Percentiles rank a stretch among this genome's conserved stretches.
phyloP scores from a whole-genome alignment of 2,113 vertebrate genomes.

The Nesogale talazaci region DNA sequence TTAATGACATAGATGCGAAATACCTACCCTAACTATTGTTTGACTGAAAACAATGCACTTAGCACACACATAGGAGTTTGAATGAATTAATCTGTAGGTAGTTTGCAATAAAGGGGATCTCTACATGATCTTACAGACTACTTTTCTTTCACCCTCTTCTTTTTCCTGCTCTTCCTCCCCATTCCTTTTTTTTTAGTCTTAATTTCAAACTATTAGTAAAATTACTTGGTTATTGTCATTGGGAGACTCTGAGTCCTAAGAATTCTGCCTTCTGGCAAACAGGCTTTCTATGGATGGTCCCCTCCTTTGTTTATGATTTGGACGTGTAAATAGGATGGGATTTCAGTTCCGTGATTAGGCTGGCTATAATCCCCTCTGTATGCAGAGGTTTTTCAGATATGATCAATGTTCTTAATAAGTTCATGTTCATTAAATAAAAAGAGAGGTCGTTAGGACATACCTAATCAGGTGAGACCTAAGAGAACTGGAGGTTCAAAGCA shows the following conservation, averaged over 20 bases:
- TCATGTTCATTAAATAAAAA: neutral
- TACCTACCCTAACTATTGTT: neutral
- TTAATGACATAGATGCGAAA: neutral
- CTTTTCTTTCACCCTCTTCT: neutral
- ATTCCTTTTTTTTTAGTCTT: neutral
- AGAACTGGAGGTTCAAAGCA: constrained; percentile 3
- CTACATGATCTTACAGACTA: neutral
- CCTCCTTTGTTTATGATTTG: neutral
- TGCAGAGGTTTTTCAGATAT: neutral
- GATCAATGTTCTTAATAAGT: neutral
- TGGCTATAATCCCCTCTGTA: neutral
- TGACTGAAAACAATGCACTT: neutral
- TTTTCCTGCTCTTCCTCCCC: no score
- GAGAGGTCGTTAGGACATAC: neutral
- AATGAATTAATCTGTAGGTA: neutral
- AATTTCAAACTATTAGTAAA: neutral
- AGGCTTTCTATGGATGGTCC: neutral
- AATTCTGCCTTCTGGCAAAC: neutral
- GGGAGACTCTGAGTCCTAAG: neutral
- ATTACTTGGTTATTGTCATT: neutral
- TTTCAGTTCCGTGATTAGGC: neutral
- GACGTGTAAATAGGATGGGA: neutral
- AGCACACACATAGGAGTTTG: constrained; percentile 54
- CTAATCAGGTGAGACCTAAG: neutral
- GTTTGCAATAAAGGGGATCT: neutral